Percentiles rank a stretch among this genome's conserved stretches.
These are phyloP conservation scores for Hedya salicella DNA, from an alignment of 2,888 invertebrate genomes.

Conservation along the genomic window DNA sequence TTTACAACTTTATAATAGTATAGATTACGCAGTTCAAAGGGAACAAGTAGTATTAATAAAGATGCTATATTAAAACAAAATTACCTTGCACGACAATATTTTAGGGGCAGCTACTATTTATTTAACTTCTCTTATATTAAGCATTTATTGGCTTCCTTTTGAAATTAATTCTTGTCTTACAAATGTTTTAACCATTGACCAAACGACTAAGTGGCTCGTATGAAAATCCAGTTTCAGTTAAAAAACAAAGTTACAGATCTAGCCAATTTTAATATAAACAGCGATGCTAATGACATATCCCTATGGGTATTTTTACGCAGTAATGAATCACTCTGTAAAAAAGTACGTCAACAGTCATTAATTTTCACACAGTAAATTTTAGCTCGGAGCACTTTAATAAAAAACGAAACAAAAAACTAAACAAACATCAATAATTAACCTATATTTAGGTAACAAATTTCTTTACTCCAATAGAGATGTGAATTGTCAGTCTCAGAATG, in stretches of 20 bases:
- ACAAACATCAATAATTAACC: conserved; percentile 55
- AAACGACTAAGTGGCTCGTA: too few relatives aligned
- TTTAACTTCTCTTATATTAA: too few relatives aligned
- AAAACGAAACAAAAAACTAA: conserved; percentile 51
- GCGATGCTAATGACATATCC: conserved; percentile 15
- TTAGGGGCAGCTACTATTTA: too few relatives aligned
- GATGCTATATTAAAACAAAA: too few relatives aligned
- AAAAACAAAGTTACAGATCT: background rate
- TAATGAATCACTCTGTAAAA: conserved; percentile 47
- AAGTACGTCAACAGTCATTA: conserved; percentile 54
- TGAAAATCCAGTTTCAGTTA: background rate
- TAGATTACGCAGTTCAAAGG: too few relatives aligned
- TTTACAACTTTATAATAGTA: too few relatives aligned
- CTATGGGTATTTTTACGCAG: conserved; percentile 13
- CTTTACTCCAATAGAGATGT: conserved; percentile 43
- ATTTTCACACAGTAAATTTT: conserved; percentile 53
- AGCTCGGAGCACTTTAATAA: conserved; percentile 49
- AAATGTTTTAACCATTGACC: too few relatives aligned
- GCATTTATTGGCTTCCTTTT: too few relatives aligned
- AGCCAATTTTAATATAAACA: background rate
- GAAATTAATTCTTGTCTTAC: too few relatives aligned
- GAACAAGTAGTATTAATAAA: too few relatives aligned
- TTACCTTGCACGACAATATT: too few relatives aligned
- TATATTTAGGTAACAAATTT: conserved; percentile 55
- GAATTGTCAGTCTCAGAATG: conserved; percentile 24